A percentile compares a stretch with the other conserved stretches of the same genome.
These are phyloP conservation scores for Sandelia bainsii DNA, from an alignment of 2,797 vertebrate genomes.

Conservation along the genomic window DNA sequence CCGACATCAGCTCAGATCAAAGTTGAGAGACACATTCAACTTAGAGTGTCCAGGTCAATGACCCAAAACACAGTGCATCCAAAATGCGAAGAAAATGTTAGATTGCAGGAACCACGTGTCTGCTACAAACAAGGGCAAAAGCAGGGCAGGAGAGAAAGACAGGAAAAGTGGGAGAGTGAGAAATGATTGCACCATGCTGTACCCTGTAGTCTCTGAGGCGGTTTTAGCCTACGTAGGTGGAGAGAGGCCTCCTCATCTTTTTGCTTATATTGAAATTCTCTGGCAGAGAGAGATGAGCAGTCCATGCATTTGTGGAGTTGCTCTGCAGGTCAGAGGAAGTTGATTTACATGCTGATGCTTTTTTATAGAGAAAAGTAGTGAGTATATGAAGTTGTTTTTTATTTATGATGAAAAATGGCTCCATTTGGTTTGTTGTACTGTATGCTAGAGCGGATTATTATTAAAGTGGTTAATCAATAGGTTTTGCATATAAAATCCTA, in stretches of 20 bases:
- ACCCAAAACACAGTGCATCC: slow-evolving; percentile 38
- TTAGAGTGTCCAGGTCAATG: slow-evolving; percentile 36
- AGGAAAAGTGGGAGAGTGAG: slow-evolving; percentile 7
- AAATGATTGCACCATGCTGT: slow-evolving; percentile 16
- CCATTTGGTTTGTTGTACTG: neutral
- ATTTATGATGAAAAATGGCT: neutral
- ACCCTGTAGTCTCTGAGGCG: slow-evolving; percentile 29
- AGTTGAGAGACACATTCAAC: slow-evolving; percentile 38
- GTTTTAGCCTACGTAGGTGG: slow-evolving; percentile 37
- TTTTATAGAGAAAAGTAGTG: neutral
- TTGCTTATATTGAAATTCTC: slow-evolving; percentile 24
- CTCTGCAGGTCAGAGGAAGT: slow-evolving; percentile 20
- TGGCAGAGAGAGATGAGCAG: neutral
- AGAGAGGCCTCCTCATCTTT: slow-evolving; percentile 12
- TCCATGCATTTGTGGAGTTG: neutral
- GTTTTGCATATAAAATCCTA: neutral
- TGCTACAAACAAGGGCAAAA: slow-evolving; percentile 33
- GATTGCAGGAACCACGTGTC: slow-evolving; percentile 29
- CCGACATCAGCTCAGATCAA: slow-evolving; percentile 37
- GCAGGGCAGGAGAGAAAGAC: neutral
- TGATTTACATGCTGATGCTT: neutral
- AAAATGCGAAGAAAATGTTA: slow-evolving; percentile 38
- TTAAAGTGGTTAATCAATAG: neutral
- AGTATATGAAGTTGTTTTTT: neutral
- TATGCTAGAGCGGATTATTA: neutral